Evolutionary conservation across 2,797 vertebrate species (phyloP), one percentile per base, ranked within the genome.

Genomic region (Poeciliopsis turneri): DNA sequence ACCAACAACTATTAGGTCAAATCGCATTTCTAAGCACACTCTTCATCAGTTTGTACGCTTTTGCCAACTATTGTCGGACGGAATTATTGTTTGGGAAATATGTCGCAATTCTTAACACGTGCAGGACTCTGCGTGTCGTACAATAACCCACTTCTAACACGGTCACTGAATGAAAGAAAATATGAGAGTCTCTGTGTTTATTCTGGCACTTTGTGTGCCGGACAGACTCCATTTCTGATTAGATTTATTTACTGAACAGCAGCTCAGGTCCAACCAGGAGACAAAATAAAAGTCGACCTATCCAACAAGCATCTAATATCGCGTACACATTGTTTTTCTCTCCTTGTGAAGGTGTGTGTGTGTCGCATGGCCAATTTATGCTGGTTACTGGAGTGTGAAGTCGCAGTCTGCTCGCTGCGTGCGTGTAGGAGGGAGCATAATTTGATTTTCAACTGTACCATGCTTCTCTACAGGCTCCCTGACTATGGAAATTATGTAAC

Each of bases 311-410:
- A 45, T 30, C 28, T 33, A 74, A 79, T 74, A 71, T 12, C 33
- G 55, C 55, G 76, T 13, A 59, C 49, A 81, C 18, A 41, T 23
- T 39, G 3, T 81, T 84, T 77, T 28, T 85, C 74, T 68, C 83
- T 61, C 72, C 71, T 77, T 76, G 66, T 55, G 39, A 64, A 61
- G 82, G 76, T 69, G 74, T 49, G 5, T 75, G 66, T 11, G 68
- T 84, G 77, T 85, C 66, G 79, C 88, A 86, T 82, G 85, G 74
- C 85, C 87, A 87, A 84, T 87, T 88, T 90, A 83, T 79, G 82
- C 78, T 88, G 82, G 36, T 85, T 87, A 93, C 72, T 88, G 84
- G 84, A 91, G 88, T 89, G 87, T 91, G 85, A 92, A 89, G 84
- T 82, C 80, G 69, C 87, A 85, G 90, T 84, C 84, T 92, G 87